Percentiles rank a stretch among this genome's conserved stretches.
phyloP scores from a whole-genome alignment of 2,113 vertebrate species.

The Pao palembangensis region DNA sequence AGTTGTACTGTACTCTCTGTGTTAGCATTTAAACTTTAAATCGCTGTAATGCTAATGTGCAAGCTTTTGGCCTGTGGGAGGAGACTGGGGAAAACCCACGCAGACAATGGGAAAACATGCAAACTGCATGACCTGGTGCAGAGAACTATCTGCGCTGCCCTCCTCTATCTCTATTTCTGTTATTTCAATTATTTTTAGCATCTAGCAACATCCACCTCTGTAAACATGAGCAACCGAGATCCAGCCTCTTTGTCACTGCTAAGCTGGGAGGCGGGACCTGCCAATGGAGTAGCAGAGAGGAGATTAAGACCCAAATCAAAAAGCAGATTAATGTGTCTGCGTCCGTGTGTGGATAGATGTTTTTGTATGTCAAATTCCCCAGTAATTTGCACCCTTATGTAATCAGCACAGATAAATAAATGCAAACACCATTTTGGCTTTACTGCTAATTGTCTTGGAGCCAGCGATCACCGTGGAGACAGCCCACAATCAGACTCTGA shows the following conservation, averaged over 20 bases:
- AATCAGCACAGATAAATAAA: constrained; percentile 16
- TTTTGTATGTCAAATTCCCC: neutral
- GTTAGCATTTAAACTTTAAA: too few species aligned
- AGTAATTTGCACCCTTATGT: neutral
- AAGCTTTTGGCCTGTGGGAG: too few species aligned
- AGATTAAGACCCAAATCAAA: constrained; percentile 69
- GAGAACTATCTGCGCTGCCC: too few species aligned
- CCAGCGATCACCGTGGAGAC: constrained; percentile 5
- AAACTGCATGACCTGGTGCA: too few species aligned
- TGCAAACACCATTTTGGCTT: constrained; percentile 22
- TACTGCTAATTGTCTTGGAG: neutral
- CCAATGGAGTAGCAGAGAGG: constrained; percentile 55
- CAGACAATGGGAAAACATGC: too few species aligned
- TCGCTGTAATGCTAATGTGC: too few species aligned
- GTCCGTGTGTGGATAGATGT: constrained; percentile 11
- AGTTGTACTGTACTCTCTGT: too few species aligned
- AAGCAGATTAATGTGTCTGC: constrained; percentile 56
- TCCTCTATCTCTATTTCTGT: too few species aligned
- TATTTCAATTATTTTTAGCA: too few species aligned
- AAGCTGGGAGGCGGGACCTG: constrained; percentile 63
- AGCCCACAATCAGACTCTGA: constrained; percentile 1
- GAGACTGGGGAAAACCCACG: too few species aligned
- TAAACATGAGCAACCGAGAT: constrained; percentile 9
- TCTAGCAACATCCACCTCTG: too few species aligned
- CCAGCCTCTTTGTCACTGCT: constrained; percentile 56